phyloP scores from a whole-genome alignment of 2,888 invertebrate species.

The Hypercompe scribonia region DNA sequence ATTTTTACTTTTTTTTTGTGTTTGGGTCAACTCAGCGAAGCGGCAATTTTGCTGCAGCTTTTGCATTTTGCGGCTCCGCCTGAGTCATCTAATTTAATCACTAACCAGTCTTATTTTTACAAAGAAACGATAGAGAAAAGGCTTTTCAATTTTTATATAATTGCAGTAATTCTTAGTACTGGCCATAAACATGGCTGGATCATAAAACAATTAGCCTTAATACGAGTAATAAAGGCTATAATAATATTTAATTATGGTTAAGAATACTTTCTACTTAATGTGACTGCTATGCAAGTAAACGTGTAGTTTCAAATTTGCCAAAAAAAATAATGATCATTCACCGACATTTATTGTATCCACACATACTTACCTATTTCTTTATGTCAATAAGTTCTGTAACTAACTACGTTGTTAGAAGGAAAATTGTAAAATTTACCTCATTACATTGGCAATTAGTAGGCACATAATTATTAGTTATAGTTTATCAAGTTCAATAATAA shows the following conservation, averaged over 20 bases:
- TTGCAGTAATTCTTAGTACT: background rate
- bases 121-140: no score
- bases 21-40: background rate
- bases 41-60: background rate
- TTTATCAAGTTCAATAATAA: background rate
- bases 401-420: background rate
- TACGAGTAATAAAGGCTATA: no score
- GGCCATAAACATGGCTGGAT: background rate
- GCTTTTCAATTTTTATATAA: no score
- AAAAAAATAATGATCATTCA: background rate
- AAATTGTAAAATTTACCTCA: background rate
- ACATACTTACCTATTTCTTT: background rate
- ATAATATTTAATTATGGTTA: no score
- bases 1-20: no score
- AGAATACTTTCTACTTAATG: background rate
- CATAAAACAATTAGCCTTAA: background rate
- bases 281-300: background rate
- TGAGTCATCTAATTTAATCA: background rate
- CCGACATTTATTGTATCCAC: background rate
- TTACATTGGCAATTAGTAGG: background rate
- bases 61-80: background rate
- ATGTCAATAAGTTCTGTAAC: background rate
- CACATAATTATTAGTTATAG: background rate
- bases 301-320: background rate
- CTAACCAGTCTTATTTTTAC: background rate